Evolutionary conservation across 2,888 invertebrate genomes (phyloP), one percentile per base, ranked within the genome.

Genomic region (Bugulina stolonifera): DNA sequence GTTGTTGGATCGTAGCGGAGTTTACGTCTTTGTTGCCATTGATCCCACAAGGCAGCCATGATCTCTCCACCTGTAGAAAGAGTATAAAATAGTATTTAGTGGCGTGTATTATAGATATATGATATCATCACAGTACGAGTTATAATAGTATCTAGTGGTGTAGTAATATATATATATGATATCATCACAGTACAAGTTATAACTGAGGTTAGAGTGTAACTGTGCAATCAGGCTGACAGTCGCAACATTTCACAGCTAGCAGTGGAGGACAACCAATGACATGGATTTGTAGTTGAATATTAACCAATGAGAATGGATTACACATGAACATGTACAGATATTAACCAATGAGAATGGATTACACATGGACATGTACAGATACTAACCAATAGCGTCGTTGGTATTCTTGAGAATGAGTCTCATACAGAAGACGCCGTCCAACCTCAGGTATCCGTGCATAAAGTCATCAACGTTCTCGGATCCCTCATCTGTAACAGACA

Each of bases 61-160:
- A 70, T 70, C 70, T 70, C 70, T 25, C 70, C 70, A 70, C 64
- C 64, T 64, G 64, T n/a, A n/a, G n/a, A n/a, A n/a, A n/a, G n/a
- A n/a, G n/a, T n/a, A n/a, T n/a, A n/a, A n/a, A n/a, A n/a, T n/a
- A n/a, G n/a, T n/a, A n/a, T n/a, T n/a, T n/a, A n/a, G n/a, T n/a
- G n/a, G n/a, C n/a, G n/a, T n/a, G n/a, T n/a, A n/a, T n/a, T n/a
- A n/a, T n/a, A n/a, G n/a, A n/a, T n/a, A n/a, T n/a, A n/a, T n/a
- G n/a, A n/a, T n/a, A n/a, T n/a, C n/a, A n/a, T n/a, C n/a, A n/a
- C n/a, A n/a, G n/a, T n/a, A n/a, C n/a, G n/a, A n/a, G n/a, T n/a
- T n/a, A n/a, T n/a, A n/a, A n/a, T n/a, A n/a, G n/a, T n/a, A n/a
- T n/a, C n/a, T n/a, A n/a, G n/a, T n/a, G n/a, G n/a, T n/a, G n/a